These are phyloP conservation scores for Tenthredo livida DNA, from an alignment of 2,888 invertebrate genomes.

Conservation along the genomic window DNA sequence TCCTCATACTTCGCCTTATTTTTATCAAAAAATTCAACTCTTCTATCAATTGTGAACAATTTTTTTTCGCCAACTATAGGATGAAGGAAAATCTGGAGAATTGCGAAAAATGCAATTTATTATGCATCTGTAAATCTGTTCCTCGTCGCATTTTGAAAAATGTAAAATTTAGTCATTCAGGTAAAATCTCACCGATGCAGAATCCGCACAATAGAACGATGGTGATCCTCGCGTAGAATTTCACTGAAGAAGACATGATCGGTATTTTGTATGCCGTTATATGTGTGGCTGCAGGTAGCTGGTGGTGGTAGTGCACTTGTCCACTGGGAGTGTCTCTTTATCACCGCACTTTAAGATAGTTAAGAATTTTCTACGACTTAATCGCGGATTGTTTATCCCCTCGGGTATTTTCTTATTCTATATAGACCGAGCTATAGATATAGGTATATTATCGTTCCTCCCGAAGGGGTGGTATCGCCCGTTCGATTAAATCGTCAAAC, in stretches of 20 bases:
- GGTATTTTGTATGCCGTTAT: background rate
- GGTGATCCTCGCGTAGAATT: slow-evolving; percentile 48
- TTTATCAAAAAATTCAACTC: too few relatives aligned
- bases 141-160: background rate
- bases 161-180: too few relatives aligned
- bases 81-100: too few relatives aligned
- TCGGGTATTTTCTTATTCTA: background rate
- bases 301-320: background rate
- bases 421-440: background rate
- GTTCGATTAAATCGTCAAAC: background rate
- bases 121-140: background rate
- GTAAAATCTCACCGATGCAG: slow-evolving; percentile 34
- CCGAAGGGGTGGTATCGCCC: background rate
- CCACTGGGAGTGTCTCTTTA: slow-evolving; percentile 12
- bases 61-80: too few relatives aligned
- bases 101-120: background rate
- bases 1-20: too few relatives aligned
- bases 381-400: background rate
- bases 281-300: background rate
- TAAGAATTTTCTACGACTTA: background rate
- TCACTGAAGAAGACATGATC: slow-evolving; percentile 38
- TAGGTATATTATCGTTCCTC: background rate
- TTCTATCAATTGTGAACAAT: too few relatives aligned
- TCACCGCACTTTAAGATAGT: background rate
- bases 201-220: slow-evolving; percentile 33